Evolutionary conservation across 2,113 vertebrate species (phyloP), one percentile per base, ranked within the genome.

Genomic region (Platysternon megacephalum): DNA sequence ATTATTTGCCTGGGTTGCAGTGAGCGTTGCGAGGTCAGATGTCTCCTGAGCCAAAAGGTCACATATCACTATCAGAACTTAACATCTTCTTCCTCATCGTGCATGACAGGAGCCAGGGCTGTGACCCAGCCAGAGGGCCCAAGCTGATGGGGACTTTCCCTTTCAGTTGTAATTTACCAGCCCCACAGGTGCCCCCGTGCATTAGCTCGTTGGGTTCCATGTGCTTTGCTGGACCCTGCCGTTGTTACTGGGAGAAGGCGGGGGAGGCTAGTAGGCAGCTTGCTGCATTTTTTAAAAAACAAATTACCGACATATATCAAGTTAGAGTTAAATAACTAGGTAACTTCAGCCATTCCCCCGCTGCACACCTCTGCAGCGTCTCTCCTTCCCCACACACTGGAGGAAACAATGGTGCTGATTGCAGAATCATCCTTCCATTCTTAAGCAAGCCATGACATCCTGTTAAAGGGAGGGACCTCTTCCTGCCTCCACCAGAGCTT

Each of bases 281-380:
- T 29, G 52, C 86, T 78, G 82, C 48, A 53, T 85, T 78, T 89
- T 80, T 86, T 35, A 7, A 53, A 53, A 53, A 22, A 58, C 26
- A 58, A 58, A 12, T 58, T 58, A 49, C 49, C 14, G 49, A 4
- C 5, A 29, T 32, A 42, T 46, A n/a, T 2, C 65, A 72, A 72
- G 19, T 35, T 21, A 11, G 11, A 24, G 72, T 19, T 53, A 12
- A 1, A 0, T 8, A 52, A 79, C 79, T 16, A 1, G 78, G 78
- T 93, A 48, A 8, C 85, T 83, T 22, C 76, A 74, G 76, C 82
- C 56, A 11, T 0, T 19, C 86, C 86, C 39, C 42, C 39, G 2
- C 4, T 11, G n/a, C 22, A 26, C 21, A 35, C 7, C 16, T 10
- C 61, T 68, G 16, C 17, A n/a, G 16, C 17, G 19, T n/a, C 17